Evolutionary conservation across 1,140 invertebrate genomes (phyloP).

Genomic region (Zeugodacus cucurbitae): DNA sequence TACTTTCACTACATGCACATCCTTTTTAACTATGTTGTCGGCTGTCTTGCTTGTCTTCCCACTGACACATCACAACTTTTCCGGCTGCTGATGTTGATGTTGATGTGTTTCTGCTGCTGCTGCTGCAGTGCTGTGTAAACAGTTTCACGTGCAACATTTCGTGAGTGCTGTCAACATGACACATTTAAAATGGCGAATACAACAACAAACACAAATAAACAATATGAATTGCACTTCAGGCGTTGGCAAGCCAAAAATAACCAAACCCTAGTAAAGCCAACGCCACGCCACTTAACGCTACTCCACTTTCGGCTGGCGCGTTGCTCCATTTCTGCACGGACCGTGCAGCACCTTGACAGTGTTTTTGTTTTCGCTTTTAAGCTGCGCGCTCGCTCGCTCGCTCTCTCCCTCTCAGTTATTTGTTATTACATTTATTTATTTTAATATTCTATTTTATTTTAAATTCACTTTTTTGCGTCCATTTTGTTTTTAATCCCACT

Average conservation of each 20-base stretch:
- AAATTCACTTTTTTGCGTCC: not conserved
- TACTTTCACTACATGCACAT: not conserved
- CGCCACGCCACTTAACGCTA: slow-evolving; percentile 8
- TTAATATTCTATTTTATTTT: not conserved
- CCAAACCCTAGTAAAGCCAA: not conserved
- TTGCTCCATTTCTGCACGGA: not conserved
- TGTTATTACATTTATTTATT: not conserved
- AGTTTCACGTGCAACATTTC: not conserved
- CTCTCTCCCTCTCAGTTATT: not conserved
- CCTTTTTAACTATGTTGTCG: not conserved
- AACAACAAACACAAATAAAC: not conserved
- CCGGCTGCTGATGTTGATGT: not conserved
- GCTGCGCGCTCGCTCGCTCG: not conserved
- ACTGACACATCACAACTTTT: not conserved
- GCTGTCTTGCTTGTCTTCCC: not conserved
- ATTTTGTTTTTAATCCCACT: slow-evolving; percentile 37
- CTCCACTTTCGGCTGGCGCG: not conserved
- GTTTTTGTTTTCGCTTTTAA: slow-evolving; percentile 3
- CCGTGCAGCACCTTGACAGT: slow-evolving; percentile 12
- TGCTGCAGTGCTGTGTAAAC: not conserved
- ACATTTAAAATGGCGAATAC: slow-evolving; percentile 20
- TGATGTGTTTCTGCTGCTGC: not conserved
- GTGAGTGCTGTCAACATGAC: slow-evolving; percentile 40
- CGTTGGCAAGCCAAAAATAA: not conserved
- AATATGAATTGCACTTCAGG: slow-evolving; percentile 23